Evolutionary conservation across 2,888 invertebrate genomes (phyloP), one percentile per base, ranked within the genome.

Genomic region (Agriopis leucophaearia): DNA sequence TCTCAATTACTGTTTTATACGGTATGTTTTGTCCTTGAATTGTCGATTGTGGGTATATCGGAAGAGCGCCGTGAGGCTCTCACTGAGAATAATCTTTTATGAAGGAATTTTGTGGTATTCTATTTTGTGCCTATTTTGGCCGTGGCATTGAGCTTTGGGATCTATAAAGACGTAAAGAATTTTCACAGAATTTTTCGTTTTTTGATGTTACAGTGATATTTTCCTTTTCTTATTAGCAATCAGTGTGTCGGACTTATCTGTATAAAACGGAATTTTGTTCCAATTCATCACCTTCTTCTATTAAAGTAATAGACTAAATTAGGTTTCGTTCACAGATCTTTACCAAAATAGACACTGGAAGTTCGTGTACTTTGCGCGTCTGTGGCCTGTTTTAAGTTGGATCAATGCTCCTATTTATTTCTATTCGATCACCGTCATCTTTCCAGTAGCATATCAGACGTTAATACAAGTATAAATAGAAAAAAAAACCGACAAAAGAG

Each of bases 1-100:
- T 0, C 6, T 58, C 27, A 15, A 15, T n/a, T 48, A 60, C 68
- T 64, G 50, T 15, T 36, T 38, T 44, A 15, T 2, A 27, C 15
- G n/a, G 36, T 55, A 38, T 13, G 15, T 45, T 38, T 56, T 64
- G 59, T 68, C 68, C 64, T 68, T 60, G 59, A 59, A 60, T 59
- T 7, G 52, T 51, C 59, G 50, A 67, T 67, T 67, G 67, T 52
- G 63, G 58, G 63, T 36, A 50, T 58, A 67, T 67, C 63, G 63
- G 45, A 58, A 67, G 60, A 55, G 55, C 50, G 68, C 13, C 48
- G 58, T 18, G 63, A 59, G 58, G 51, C 59, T 44, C 59, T 54
- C 57, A 27, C 59, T 60, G 68, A 68, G 64, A 68, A 63, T 68
- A 64, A 64, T 68, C 59, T 68, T 64, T 64, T 68, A 68, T 60